Conservation (phyloP, 2,888 invertebrate genomes). For the Plebejus anna region DNA sequence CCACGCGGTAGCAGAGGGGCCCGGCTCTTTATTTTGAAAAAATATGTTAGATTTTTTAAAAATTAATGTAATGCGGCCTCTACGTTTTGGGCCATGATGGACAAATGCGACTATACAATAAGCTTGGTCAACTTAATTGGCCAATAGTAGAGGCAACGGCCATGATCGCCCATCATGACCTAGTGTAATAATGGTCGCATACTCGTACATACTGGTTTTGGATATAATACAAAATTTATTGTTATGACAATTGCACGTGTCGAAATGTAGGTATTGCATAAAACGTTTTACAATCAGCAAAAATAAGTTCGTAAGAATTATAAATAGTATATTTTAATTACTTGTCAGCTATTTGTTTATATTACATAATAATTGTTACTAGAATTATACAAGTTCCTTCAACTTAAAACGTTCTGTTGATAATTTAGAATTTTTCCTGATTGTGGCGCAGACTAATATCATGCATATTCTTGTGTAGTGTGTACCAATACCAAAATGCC, state of each 20-base stretch:
- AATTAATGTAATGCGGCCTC: background rate
- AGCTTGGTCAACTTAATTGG: background rate
- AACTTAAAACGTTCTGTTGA: background rate
- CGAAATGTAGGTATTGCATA: background rate
- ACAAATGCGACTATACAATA: too few species aligned
- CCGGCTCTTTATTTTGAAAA: constrained; percentile 54
- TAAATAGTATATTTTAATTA: background rate
- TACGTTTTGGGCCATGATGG: too few species aligned
- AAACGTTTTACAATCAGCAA: background rate
- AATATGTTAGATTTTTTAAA: constrained; percentile 16
- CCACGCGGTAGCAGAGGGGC: constrained; percentile 59
- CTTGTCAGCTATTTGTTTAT: background rate
- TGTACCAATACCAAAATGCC: constrained; percentile 4
- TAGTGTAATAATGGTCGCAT: background rate
- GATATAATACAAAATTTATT: background rate
- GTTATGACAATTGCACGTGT: background rate
- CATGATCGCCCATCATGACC: background rate
- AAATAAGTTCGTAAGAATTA: background rate
- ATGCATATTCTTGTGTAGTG: constrained; percentile 3
- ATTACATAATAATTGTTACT: background rate
- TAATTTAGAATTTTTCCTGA: background rate
- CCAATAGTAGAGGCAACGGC: background rate
- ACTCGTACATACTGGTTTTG: background rate
- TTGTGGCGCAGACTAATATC: background rate
- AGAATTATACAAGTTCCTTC: background rate